phyloP scores from a whole-genome alignment of 1,140 invertebrate genomes.

The Dendrolimus kikuchii region DNA sequence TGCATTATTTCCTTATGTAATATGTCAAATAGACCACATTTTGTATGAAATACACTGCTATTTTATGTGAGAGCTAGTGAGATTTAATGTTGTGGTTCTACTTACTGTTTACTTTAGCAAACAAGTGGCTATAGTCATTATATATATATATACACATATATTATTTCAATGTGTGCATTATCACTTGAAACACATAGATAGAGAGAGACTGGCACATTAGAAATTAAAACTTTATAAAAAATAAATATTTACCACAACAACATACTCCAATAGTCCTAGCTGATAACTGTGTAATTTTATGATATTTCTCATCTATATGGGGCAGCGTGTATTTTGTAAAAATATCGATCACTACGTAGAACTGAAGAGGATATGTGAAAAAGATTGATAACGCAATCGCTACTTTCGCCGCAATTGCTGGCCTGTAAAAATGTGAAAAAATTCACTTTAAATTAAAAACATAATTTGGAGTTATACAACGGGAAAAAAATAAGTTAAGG shows the following conservation, averaged over 20 bases:
- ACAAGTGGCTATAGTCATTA: no score
- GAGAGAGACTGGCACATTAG: not conserved
- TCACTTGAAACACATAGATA: no score
- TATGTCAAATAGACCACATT: no score
- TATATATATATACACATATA: no score
- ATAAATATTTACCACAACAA: slow-evolving; percentile 45
- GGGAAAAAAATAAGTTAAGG: not conserved
- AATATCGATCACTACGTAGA: slow-evolving; percentile 89
- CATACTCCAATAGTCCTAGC: slow-evolving; percentile 74
- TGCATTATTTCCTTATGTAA: no score
- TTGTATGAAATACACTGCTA: no score
- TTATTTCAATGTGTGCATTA: no score
- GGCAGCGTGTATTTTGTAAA: slow-evolving; percentile 75
- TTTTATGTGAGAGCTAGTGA: no score
- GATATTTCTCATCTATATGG: slow-evolving; percentile 71
- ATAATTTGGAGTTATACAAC: slow-evolving; percentile 1
- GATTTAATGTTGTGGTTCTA: no score
- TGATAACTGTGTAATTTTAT: slow-evolving; percentile 75
- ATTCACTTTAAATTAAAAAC: not conserved
- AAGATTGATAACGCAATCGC: slow-evolving; percentile 90
- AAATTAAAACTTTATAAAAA: not conserved
- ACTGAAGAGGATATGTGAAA: slow-evolving; percentile 92
- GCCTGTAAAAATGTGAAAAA: slow-evolving; percentile 47
- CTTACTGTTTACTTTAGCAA: no score
- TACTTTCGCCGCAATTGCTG: slow-evolving; percentile 85